Evolutionary conservation across 2,888 invertebrate genomes (phyloP).

Genomic region (Lasioglossum calceatum): DNA sequence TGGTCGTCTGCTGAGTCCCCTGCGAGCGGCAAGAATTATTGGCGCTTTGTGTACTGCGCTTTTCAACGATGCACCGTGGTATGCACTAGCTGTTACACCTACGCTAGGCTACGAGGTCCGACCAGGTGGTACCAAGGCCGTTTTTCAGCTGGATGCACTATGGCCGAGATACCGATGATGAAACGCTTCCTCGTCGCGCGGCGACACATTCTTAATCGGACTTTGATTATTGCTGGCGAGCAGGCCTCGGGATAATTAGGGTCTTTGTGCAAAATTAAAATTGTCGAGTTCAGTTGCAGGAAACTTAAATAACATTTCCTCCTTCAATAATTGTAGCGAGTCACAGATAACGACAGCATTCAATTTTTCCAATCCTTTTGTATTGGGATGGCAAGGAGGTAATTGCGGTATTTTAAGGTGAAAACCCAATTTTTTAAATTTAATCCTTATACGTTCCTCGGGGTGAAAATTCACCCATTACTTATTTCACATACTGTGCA

Average conservation of each 20-base stretch:
- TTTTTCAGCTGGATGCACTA: slow-evolving; percentile 36
- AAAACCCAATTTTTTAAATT: too few relatives aligned
- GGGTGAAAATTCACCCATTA: too few relatives aligned
- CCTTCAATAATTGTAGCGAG: background rate
- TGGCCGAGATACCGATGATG: slow-evolving; percentile 45
- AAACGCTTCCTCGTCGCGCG: slow-evolving; percentile 27
- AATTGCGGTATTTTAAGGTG: too few relatives aligned
- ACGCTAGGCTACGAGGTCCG: slow-evolving; percentile 45
- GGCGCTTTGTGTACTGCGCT: slow-evolving; percentile 21
- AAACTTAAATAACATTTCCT: background rate
- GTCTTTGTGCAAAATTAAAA: background rate
- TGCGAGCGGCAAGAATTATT: slow-evolving; percentile 7
- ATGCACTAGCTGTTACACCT: slow-evolving; percentile 51
- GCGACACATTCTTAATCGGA: background rate
- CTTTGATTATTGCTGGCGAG: background rate
- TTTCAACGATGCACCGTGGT: slow-evolving; percentile 26
- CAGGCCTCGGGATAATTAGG: background rate
- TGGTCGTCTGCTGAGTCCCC: background rate
- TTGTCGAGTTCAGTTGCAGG: too few relatives aligned
- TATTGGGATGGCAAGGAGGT: too few relatives aligned
- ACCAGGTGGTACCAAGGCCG: slow-evolving; percentile 38
- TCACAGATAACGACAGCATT: background rate
- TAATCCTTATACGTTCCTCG: too few relatives aligned
- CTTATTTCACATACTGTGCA: too few relatives aligned
- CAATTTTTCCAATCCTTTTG: too few relatives aligned